Percentiles rank a stretch among this genome's conserved stretches.
phyloP scores from a whole-genome alignment of 2,797 vertebrate genomes.

The Squalus acanthias region DNA sequence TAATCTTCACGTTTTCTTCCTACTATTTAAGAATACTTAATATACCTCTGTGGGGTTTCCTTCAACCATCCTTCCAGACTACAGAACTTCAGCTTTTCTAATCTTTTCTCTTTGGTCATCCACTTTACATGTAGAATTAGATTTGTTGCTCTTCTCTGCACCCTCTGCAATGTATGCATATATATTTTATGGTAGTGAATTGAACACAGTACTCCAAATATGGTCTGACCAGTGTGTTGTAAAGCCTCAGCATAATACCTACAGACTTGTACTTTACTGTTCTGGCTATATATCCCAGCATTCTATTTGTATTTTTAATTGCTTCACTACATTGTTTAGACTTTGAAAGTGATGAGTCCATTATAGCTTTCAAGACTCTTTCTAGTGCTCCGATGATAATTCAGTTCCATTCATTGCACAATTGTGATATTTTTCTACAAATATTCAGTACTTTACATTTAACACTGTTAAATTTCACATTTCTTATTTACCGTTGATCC shows the following conservation, averaged over 20 bases:
- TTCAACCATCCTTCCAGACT: background rate
- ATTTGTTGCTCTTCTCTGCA: too few relatives aligned
- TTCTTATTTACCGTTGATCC: background rate
- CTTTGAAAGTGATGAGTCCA: background rate
- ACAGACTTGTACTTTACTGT: too few relatives aligned
- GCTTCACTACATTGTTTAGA: too few relatives aligned
- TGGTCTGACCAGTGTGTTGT: too few relatives aligned
- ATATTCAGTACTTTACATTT: background rate
- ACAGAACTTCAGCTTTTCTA: background rate
- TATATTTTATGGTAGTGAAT: too few relatives aligned
- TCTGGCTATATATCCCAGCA: too few relatives aligned
- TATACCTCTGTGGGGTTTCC: background rate
- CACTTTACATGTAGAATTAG: too few relatives aligned
- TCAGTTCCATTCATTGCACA: background rate
- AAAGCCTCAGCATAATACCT: too few relatives aligned
- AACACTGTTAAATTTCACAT: background rate
- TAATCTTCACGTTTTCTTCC: background rate
- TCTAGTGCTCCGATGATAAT: background rate
- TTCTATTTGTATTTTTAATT: background rate
- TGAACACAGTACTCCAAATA: too few relatives aligned
- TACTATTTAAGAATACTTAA: background rate
- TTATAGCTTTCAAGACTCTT: background rate
- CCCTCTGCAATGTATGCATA: too few relatives aligned
- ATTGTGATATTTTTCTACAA: background rate
- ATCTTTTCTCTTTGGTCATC: too few relatives aligned